Conservation (phyloP, 1,140 invertebrate species). For the Cydia fagiglandana region DNA sequence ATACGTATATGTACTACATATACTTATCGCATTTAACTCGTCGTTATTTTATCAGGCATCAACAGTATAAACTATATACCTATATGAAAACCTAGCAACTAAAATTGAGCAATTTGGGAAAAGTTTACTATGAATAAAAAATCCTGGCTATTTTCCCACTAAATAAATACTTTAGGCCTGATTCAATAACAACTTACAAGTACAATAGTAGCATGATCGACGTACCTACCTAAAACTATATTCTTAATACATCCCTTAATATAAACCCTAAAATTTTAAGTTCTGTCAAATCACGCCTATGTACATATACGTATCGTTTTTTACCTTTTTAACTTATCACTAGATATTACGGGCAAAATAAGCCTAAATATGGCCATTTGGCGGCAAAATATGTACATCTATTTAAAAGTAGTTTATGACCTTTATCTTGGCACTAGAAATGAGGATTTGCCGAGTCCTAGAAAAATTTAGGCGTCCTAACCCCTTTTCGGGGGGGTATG, state of each 20-base stretch:
- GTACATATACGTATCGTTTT: conserved; percentile 30
- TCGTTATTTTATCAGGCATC: conserved; percentile 45
- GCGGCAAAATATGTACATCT: too few species aligned
- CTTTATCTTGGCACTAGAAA: too few species aligned
- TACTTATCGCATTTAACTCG: conserved; percentile 41
- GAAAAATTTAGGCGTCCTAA: too few species aligned
- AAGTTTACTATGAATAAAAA: background rate
- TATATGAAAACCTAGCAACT: background rate
- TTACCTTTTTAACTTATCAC: conserved; percentile 45
- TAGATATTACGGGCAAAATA: too few species aligned
- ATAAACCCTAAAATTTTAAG: conserved; percentile 33
- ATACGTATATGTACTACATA: background rate
- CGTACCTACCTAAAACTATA: background rate
- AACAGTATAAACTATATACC: too few species aligned
- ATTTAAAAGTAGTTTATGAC: too few species aligned
- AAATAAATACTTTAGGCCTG: background rate
- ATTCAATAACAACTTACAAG: background rate
- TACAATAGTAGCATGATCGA: too few species aligned
- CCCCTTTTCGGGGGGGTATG: too few species aligned
- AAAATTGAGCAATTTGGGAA: background rate
- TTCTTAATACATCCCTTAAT: background rate
- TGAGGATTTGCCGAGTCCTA: too few species aligned
- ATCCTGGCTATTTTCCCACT: background rate
- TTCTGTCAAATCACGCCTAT: conserved; percentile 47
- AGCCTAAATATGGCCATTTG: too few species aligned